A percentile compares a stretch with the other conserved stretches of the same genome.
These are phyloP conservation scores for Sinelater perroti DNA, from an alignment of 2,888 invertebrate genomes.

Conservation along the genomic window DNA sequence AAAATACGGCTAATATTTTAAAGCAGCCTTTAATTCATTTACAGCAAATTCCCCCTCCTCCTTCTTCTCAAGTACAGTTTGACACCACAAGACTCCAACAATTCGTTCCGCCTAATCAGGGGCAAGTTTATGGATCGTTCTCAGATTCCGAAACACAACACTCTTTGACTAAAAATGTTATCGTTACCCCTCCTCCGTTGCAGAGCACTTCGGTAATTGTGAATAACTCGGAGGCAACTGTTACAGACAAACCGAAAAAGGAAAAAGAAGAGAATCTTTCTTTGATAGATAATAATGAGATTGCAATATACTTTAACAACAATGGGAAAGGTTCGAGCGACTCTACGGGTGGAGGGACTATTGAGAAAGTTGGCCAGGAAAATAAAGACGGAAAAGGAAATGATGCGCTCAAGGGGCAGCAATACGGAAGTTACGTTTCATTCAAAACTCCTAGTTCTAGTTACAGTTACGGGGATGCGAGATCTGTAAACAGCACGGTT, in stretches of 20 bases:
- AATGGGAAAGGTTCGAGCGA: conserved; percentile 43
- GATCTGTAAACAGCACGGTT: conserved; percentile 1
- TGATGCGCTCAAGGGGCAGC: conserved; percentile 48
- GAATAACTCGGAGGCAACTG: conserved; percentile 28
- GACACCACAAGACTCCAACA: conserved; percentile 24
- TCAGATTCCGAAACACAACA: conserved; percentile 53
- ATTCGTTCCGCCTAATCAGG: conserved; percentile 19
- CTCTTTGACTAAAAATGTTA: conserved; percentile 60
- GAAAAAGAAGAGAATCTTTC: conserved; percentile 53
- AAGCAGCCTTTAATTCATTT: conserved; percentile 51
- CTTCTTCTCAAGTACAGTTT: conserved; percentile 37
- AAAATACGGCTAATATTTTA: conserved; percentile 42
- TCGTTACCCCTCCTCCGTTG: conserved; percentile 59
- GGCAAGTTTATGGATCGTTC: conserved; percentile 51
- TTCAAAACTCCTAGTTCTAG: conserved; percentile 49
- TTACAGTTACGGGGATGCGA: conserved; percentile 43
- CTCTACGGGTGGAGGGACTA: conserved; percentile 29
- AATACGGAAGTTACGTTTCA: conserved; percentile 52
- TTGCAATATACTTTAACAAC: conserved; percentile 66
- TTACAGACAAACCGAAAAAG: conserved; percentile 22
- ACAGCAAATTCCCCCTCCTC: conserved; percentile 49
- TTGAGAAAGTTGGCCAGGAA: conserved; percentile 27
- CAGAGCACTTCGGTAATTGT: conserved; percentile 24
- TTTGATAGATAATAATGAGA: conserved; percentile 66
- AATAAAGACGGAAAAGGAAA: conserved; percentile 40